Percentiles rank a stretch among this genome's conserved stretches.
phyloP scores from a whole-genome alignment of 2,113 vertebrate species.

The Rhea americana region DNA sequence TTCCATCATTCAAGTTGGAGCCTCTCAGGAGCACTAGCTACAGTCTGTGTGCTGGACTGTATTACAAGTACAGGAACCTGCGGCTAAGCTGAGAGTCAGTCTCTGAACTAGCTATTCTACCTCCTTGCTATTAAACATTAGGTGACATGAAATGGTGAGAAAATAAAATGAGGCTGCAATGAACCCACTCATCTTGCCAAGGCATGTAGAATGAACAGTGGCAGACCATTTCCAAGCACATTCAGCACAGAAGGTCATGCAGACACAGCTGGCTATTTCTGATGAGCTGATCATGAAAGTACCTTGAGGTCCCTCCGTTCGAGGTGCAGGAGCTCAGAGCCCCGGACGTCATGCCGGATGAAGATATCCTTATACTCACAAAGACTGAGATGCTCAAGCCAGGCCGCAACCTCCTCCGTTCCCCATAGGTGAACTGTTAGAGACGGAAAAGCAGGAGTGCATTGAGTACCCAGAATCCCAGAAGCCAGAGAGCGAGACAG shows the following conservation, averaged over 20 bases:
- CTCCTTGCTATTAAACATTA: not conserved
- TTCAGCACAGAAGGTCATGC: conserved; percentile 66
- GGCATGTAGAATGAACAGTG: not conserved
- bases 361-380: conserved; percentile 98
- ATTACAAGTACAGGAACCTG: not conserved
- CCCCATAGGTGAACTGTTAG: conserved; percentile 95
- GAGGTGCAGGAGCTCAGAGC: conserved; percentile 94
- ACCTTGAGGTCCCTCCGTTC: conserved; percentile 99
- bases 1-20: not conserved
- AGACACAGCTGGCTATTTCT: conserved; percentile 60
- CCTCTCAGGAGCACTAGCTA: not conserved
- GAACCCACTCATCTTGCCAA: not conserved
- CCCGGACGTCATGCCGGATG: conserved; percentile 92
- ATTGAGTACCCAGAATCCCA: conserved; percentile 78
- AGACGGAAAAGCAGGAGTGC: conserved; percentile 80
- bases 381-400: conserved; percentile 96
- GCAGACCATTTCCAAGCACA: conserved; percentile 64
- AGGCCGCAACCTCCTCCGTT: conserved; percentile 94
- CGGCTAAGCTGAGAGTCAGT: not conserved
- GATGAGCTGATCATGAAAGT: conserved; percentile 41
- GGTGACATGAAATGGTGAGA: not conserved
- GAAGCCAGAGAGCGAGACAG: conserved; percentile 8
- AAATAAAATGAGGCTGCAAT: not conserved
- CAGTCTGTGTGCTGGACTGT: not conserved
- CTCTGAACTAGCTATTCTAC: not conserved